Percentiles rank a stretch among this genome's conserved stretches.
These are phyloP conservation scores for Thripadectes ignobilis DNA, from an alignment of 2,797 vertebrate genomes.

Conservation along the genomic window DNA sequence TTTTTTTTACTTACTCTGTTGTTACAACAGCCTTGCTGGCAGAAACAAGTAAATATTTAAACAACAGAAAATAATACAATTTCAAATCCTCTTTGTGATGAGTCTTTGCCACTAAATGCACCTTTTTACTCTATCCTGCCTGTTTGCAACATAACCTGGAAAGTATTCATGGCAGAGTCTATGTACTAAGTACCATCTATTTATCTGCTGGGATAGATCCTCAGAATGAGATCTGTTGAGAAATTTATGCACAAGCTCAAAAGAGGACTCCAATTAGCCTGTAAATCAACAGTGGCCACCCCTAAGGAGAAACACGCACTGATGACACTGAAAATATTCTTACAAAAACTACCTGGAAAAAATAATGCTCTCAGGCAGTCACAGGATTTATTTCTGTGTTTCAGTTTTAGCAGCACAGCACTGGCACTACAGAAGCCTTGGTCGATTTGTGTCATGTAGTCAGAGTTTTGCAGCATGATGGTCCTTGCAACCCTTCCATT, in stretches of 20 bases:
- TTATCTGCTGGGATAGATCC: background rate
- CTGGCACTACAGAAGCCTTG: background rate
- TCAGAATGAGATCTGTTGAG: background rate
- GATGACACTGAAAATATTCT: background rate
- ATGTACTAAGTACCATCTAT: background rate
- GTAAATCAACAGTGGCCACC: background rate
- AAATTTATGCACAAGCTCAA: background rate
- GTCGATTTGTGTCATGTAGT: background rate
- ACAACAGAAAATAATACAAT: background rate
- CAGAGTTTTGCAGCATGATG: background rate
- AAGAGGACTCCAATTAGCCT: background rate
- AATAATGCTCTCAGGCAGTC: background rate
- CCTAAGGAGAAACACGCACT: background rate
- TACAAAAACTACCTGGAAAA: background rate
- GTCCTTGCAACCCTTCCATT: background rate
- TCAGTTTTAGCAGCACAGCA: fast-evolving
- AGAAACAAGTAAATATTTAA: background rate
- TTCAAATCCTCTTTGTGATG: background rate
- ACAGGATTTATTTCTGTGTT: background rate
- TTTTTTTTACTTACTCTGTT: background rate
- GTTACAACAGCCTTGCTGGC: background rate
- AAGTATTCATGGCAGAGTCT: background rate
- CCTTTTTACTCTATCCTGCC: background rate
- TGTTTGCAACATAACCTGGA: background rate
- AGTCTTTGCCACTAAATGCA: background rate